Percentiles rank a stretch among this genome's conserved stretches.
phyloP scores from a whole-genome alignment of 2,113 vertebrate genomes.

The Melanotaenia duboulayi region DNA sequence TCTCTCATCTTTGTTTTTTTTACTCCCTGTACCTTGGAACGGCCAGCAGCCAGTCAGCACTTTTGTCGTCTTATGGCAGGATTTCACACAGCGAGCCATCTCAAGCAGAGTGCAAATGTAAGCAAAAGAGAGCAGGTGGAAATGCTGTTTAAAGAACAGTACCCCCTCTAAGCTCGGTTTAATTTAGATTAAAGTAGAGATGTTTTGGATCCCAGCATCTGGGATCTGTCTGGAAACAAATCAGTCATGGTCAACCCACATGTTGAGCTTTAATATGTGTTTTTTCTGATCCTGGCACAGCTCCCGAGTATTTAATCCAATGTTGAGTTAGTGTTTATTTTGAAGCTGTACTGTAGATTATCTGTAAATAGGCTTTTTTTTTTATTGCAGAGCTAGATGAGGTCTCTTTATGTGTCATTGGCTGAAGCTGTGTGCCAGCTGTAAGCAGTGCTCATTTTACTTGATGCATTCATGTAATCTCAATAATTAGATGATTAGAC shows the following conservation, averaged over 20 bases:
- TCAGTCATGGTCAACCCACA: constrained; percentile 23
- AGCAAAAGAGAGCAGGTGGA: constrained; percentile 60
- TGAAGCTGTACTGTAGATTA: background rate
- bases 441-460: too few relatives aligned
- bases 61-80: constrained; percentile 49
- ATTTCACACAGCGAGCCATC: constrained; percentile 38
- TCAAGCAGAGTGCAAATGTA: constrained; percentile 45
- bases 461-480: constrained; percentile 4
- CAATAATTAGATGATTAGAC: background rate
- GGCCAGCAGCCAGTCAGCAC: constrained; percentile 53
- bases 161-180: constrained; percentile 14
- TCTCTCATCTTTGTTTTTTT: constrained; percentile 49
- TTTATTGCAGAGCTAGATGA: background rate
- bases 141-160: constrained; percentile 37
- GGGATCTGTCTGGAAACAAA: background rate
- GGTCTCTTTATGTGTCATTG: too few relatives aligned
- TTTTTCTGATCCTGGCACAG: constrained; percentile 5
- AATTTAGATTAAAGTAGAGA: constrained; percentile 25
- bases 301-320: background rate
- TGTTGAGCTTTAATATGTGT: constrained; percentile 5
- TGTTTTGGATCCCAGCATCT: constrained; percentile 16
- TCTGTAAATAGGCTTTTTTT: background rate
- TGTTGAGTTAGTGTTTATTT: background rate
- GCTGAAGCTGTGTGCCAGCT: too few relatives aligned
- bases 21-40: constrained; percentile 42